These are phyloP conservation scores for Agelastica alni DNA, from an alignment of 2,888 invertebrate species.

Conservation along the genomic window DNA sequence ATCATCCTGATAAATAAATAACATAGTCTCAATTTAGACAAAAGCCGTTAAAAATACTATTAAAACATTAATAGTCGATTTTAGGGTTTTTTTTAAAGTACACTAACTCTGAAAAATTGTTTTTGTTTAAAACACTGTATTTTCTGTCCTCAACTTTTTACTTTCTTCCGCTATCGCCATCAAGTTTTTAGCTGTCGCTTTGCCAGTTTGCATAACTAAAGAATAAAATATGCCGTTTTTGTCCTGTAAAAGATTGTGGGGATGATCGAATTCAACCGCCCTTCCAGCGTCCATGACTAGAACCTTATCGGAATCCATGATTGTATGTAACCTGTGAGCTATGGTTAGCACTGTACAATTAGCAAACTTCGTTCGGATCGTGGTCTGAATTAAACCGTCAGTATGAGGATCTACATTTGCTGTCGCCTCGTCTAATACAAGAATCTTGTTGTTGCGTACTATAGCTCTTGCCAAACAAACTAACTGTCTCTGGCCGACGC, in stretches of 20 bases:
- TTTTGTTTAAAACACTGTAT: no score
- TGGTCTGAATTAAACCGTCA: constrained; percentile 75
- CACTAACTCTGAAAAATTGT: no score
- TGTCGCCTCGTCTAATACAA: constrained; percentile 70
- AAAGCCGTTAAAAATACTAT: no score
- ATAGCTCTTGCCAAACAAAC: constrained; percentile 71
- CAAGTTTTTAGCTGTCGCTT: constrained; percentile 43
- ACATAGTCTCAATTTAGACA: no score
- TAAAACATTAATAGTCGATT: no score
- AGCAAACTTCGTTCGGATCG: constrained; percentile 74
- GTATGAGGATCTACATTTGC: constrained; percentile 82
- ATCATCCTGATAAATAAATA: no score
- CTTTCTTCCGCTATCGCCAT: constrained; percentile 39
- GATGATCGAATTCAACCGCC: constrained; percentile 76
- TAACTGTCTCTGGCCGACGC: constrained; percentile 65
- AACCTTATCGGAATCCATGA: constrained; percentile 84
- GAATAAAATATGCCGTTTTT: constrained; percentile 39
- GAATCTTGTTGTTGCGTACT: constrained; percentile 54
- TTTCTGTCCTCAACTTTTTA: no score
- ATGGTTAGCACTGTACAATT: constrained; percentile 84
- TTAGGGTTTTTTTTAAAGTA: no score
- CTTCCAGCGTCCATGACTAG: constrained; percentile 79
- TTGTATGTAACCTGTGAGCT: constrained; percentile 81
- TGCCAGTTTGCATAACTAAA: constrained; percentile 72
- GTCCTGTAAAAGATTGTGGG: constrained; percentile 65